phyloP scores from a whole-genome alignment of 2,888 invertebrate species.

The Rhimphoctona megacephalus region DNA sequence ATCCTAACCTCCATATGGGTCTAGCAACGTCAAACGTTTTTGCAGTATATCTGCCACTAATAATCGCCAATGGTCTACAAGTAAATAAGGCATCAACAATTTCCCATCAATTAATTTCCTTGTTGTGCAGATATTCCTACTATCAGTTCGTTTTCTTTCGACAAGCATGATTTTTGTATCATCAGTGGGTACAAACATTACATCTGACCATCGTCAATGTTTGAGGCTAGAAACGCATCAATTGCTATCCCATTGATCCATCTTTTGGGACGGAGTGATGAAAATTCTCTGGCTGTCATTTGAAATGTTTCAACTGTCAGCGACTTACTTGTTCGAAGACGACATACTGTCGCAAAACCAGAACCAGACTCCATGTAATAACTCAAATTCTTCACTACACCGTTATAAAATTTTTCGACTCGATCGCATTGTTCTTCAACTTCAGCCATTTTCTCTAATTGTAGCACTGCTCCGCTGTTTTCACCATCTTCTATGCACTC shows the following conservation, averaged over 20 bases:
- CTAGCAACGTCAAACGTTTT: conserved; percentile 33
- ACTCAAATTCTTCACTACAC: conserved; percentile 27
- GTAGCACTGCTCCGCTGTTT: background rate
- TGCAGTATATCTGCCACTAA: conserved; percentile 27
- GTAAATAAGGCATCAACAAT: conserved; percentile 54
- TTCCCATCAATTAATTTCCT: background rate
- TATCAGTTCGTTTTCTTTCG: conserved; percentile 8
- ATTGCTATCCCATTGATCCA: conserved; percentile 41
- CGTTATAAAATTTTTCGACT: conserved; percentile 29
- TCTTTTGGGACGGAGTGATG: conserved; percentile 18
- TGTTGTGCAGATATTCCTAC: background rate
- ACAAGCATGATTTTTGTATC: conserved; percentile 32
- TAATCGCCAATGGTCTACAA: conserved; percentile 48
- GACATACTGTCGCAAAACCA: conserved; percentile 26
- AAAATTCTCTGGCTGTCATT: conserved; percentile 35
- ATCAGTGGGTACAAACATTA: conserved; percentile 24
- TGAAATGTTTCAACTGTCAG: background rate
- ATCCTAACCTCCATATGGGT: conserved; percentile 37
- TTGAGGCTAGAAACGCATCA: conserved; percentile 17
- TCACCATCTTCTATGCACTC: background rate
- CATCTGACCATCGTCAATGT: conserved; percentile 12
- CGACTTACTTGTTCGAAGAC: conserved; percentile 15
- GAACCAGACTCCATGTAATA: conserved; percentile 57
- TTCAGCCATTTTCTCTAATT: background rate
- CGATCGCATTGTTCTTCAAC: background rate